Evolutionary conservation across 2,113 vertebrate species (phyloP).

Genomic region (Pseudopipra pipra): DNA sequence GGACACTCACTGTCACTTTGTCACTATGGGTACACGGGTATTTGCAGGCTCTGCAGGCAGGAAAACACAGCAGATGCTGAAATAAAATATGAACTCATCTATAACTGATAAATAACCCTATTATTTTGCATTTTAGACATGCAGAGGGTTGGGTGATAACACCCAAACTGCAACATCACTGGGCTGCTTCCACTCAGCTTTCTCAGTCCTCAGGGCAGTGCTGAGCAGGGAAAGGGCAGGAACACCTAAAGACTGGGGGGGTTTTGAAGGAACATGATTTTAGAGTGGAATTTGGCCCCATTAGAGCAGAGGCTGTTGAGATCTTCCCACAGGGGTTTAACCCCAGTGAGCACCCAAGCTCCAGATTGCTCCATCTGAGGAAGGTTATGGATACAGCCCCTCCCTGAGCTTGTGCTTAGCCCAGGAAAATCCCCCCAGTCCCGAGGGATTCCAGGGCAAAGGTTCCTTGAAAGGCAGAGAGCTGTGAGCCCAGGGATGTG

Average conservation of each 20-base stretch:
- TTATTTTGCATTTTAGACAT: not conserved
- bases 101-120: no score
- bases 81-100: not conserved
- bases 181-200: not conserved
- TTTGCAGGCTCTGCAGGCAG: not conserved
- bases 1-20: not conserved
- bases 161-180: not conserved
- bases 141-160: not conserved
- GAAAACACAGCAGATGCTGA: not conserved
- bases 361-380: not conserved
- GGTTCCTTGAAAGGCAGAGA: not conserved
- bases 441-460: not conserved
- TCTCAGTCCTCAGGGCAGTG: not conserved
- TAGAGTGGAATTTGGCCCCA: not conserved
- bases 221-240: not conserved
- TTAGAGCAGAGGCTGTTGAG: not conserved
- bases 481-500: not conserved
- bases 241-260: rapidly evolving
- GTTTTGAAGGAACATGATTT: not conserved
- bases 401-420: not conserved
- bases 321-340: not conserved
- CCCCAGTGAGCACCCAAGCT: not conserved
- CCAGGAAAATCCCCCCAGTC: not conserved
- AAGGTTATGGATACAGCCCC: not conserved
- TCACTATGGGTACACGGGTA: not conserved